Conservation (phyloP, 2,797 vertebrate species). For the Enteromius radiatus region DNA sequence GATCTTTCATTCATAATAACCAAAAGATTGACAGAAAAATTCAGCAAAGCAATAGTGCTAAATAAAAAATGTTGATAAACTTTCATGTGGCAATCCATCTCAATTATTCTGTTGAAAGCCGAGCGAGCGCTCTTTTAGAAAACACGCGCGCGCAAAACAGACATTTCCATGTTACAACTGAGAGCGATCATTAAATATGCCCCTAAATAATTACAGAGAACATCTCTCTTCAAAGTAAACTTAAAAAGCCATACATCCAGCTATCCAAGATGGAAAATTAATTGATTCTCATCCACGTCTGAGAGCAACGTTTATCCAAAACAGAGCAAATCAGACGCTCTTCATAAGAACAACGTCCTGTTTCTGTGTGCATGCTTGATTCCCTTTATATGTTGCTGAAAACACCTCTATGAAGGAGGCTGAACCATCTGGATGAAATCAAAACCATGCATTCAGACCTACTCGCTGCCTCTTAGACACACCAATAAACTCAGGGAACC, state of each 20-base stretch:
- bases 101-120: slow-evolving; percentile 39
- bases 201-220: slow-evolving; percentile 55
- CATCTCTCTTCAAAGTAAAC: slow-evolving; percentile 46
- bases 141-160: slow-evolving; percentile 40
- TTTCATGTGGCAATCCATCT: slow-evolving; percentile 43
- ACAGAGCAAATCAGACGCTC: slow-evolving; percentile 76
- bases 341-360: slow-evolving; percentile 50
- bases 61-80: slow-evolving; percentile 45
- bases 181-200: slow-evolving; percentile 48
- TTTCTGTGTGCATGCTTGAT: slow-evolving; percentile 58
- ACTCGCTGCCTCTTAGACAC: slow-evolving; percentile 66
- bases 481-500: slow-evolving; percentile 76
- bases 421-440: slow-evolving; percentile 80
- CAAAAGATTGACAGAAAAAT: background rate
- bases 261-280: slow-evolving; percentile 69
- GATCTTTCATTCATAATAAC: slow-evolving; percentile 33
- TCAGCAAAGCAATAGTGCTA: background rate
- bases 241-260: slow-evolving; percentile 47
- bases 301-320: slow-evolving; percentile 69
- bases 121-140: slow-evolving; percentile 14
- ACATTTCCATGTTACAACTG: slow-evolving; percentile 46
- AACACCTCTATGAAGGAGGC: slow-evolving; percentile 79
- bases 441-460: slow-evolving; percentile 82
- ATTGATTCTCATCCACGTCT: slow-evolving; percentile 77
- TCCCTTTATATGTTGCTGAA: slow-evolving; percentile 77